Evolutionary conservation across 2,113 vertebrate species (phyloP), one percentile per base, ranked within the genome.

Genomic region (Phylloscopus trochiloides): DNA sequence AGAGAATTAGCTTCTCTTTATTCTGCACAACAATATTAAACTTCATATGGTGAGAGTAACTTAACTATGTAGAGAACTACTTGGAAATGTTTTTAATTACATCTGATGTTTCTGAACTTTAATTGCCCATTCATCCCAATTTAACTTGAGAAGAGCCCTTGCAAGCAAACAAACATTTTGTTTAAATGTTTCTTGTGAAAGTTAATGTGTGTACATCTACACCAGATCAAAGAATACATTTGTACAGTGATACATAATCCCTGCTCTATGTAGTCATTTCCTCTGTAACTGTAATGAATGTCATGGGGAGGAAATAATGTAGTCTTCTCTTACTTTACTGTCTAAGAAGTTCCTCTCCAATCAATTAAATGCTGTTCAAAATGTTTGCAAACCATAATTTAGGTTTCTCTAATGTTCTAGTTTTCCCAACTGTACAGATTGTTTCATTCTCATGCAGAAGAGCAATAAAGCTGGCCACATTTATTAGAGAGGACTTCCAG

Each of bases 51-150:
- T 65, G 36, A 65, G 58, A 88, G 43, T 65, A 26, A 18, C 40
- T 65, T 73, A 52, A 57, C 32, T 26, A 32, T 10, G 15, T 48
- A 29, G 25, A 48, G 26, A 89, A 57, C 20, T 73, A 54, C 26
- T 92, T 86, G 26, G 28, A 75, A 79, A 36, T 54, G 59, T 22
- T 80, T 90, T 90, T 47, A 48, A 67, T 92, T 82, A 52, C 15
- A 16, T 62, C 20, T 74, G 63, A 38, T 48, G 25, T 81, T 91
- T 89, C 66, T 81, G 48, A 91, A 77, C 19, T 84, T 74, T 28
- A 86, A 51, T 68, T 74, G 34, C 36, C 14, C 34, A 6, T 61
- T 86, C 24, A 22, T 72, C 19, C 24, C 16, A 67, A 17, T 85
- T 92, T 55, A 78, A 78, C n/a, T 50, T 85, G 40, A 79, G 73